A percentile compares a stretch with the other conserved stretches of the same genome.
Evolutionary conservation across 2,888 invertebrate species (phyloP).

Genomic region (Cremastinae sp.): DNA sequence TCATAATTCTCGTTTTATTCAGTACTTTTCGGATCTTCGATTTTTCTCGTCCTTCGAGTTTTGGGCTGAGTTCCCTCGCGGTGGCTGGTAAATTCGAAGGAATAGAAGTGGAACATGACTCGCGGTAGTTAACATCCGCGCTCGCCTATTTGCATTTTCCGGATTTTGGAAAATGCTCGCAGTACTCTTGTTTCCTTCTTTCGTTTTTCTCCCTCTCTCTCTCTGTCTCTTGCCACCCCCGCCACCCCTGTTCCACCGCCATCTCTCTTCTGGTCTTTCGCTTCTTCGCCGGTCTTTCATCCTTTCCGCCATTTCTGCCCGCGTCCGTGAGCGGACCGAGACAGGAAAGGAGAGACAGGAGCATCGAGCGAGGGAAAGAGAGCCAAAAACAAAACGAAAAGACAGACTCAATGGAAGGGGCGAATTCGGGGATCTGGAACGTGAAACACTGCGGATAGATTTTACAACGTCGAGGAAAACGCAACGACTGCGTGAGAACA

Average conservation of each 20-base stretch:
- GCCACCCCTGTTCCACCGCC: not conserved
- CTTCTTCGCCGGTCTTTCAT: constrained; percentile 43
- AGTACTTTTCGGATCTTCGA: not conserved
- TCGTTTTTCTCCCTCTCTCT: constrained; percentile 53
- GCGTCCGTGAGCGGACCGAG: constrained; percentile 23
- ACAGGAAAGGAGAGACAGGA: constrained; percentile 6
- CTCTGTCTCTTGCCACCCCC: constrained; percentile 50
- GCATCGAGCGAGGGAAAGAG: constrained; percentile 12
- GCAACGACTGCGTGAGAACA: constrained; percentile 37
- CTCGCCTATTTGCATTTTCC: constrained; percentile 55
- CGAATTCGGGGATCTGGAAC: constrained; percentile 55
- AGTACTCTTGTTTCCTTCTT: constrained; percentile 46
- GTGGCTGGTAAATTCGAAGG: too few species aligned
- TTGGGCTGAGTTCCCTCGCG: too few species aligned
- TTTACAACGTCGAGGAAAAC: constrained; percentile 48
- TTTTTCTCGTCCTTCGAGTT: not conserved
- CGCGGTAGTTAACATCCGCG: constrained; percentile 47
- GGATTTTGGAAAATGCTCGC: constrained; percentile 55
- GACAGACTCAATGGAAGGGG: constrained; percentile 23
- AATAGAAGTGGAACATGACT: constrained; percentile 27
- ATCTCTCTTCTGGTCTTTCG: constrained; percentile 47
- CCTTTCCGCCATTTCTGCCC: constrained; percentile 30
- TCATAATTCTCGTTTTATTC: constrained; percentile 26
- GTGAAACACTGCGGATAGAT: constrained; percentile 54
- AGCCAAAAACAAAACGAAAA: constrained; percentile 2